Evolutionary conservation across 1,140 invertebrate species (phyloP).

Genomic region (Drosophila oshimai): DNA sequence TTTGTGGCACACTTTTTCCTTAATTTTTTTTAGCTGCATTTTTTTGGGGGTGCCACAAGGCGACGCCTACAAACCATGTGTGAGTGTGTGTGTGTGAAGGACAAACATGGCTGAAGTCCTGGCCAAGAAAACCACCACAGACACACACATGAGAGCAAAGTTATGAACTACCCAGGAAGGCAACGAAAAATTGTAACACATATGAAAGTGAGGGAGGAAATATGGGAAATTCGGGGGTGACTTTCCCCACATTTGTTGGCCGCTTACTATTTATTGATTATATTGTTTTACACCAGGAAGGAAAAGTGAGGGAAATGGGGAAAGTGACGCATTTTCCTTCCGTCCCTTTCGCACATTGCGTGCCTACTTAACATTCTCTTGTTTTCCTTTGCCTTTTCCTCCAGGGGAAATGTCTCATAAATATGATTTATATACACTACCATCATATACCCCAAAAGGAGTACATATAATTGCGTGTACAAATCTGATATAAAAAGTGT

Average conservation of each 20-base stretch:
- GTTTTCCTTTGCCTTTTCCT: slow-evolving; percentile 18
- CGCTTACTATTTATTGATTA: slow-evolving; percentile 30
- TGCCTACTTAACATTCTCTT: slow-evolving; percentile 43
- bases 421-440: slow-evolving; percentile 36
- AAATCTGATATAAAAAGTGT: slow-evolving; percentile 25
- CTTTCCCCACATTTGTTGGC: slow-evolving; percentile 3
- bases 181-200: slow-evolving; percentile 31
- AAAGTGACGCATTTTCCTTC: slow-evolving; percentile 20
- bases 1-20: slow-evolving; percentile 58
- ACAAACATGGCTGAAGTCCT: slow-evolving; percentile 70
- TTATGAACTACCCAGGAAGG: slow-evolving; percentile 34
- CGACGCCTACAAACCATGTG: slow-evolving; percentile 57
- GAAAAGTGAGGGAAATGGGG: slow-evolving; percentile 18
- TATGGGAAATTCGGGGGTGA: slow-evolving; percentile 18
- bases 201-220: slow-evolving; percentile 15
- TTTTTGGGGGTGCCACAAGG: slow-evolving; percentile 34
- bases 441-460: not conserved
- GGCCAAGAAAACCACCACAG: slow-evolving; percentile 72
- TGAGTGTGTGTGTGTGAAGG: slow-evolving; percentile 16
- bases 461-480: slow-evolving; percentile 27
- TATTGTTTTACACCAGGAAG: slow-evolving; percentile 19
- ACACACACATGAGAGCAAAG: slow-evolving; percentile 22
- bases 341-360: slow-evolving; percentile 35
- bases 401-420: slow-evolving; percentile 43
- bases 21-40: not conserved